Evolutionary conservation across 2,113 vertebrate genomes (phyloP).

Genomic region (Rhinogobius similis): DNA sequence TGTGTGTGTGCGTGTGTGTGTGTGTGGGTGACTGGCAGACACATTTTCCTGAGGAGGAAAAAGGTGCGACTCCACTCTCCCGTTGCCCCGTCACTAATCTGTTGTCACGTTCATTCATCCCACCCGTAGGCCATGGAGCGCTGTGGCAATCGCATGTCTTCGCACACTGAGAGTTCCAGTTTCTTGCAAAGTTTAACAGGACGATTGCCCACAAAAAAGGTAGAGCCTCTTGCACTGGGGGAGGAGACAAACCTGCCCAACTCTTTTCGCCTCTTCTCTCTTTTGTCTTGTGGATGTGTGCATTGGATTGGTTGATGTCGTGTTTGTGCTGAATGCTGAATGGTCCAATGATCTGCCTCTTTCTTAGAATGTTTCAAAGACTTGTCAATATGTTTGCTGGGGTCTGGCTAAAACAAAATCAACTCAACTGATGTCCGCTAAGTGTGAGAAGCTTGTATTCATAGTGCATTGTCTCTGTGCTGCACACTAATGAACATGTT

Average conservation of each 20-base stretch:
- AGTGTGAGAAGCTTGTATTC: conserved; percentile 54
- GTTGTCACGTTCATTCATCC: conserved; percentile 94
- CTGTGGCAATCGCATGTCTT: conserved; percentile 99
- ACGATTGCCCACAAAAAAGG: conserved; percentile 99
- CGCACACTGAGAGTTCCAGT: conserved; percentile 99
- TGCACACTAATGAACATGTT: background rate
- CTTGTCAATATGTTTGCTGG: conserved; percentile 34
- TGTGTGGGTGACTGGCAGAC: conserved; percentile 36
- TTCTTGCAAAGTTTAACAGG: conserved; percentile 99
- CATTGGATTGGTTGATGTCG: conserved; percentile 64
- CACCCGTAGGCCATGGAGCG: conserved; percentile 98
- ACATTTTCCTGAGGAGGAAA: conserved; percentile 46
- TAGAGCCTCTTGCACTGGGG: conserved; percentile 83
- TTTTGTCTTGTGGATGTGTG: conserved; percentile 69
- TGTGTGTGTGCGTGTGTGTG: conserved; percentile 19
- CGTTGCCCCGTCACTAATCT: conserved; percentile 85
- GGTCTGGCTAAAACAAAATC: conserved; percentile 39
- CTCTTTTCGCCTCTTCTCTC: conserved; percentile 54
- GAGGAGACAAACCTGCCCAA: conserved; percentile 66
- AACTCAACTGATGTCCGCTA: background rate
- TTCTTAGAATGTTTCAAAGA: conserved; percentile 53
- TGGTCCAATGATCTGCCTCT: conserved; percentile 53
- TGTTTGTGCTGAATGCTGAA: conserved; percentile 73
- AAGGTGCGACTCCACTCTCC: conserved; percentile 60
- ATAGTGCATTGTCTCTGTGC: background rate